These are phyloP conservation scores for Synergus gifuensis DNA, from an alignment of 2,888 invertebrate genomes.

Conservation along the genomic window DNA sequence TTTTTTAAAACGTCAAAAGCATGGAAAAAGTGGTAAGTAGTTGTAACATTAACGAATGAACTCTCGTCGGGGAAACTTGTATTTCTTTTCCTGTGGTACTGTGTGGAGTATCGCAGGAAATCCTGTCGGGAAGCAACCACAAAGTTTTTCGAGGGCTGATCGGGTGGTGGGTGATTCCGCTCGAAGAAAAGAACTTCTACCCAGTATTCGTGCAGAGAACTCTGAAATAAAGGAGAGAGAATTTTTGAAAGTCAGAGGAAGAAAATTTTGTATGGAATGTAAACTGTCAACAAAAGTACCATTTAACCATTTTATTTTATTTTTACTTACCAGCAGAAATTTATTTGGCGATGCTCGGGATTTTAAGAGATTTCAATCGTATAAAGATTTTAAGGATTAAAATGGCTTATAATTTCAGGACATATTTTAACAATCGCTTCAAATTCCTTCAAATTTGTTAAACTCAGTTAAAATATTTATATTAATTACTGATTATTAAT, in stretches of 20 bases:
- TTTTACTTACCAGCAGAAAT: too few species aligned
- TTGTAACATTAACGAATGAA: conserved; percentile 17
- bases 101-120: conserved; percentile 26
- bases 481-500: too few species aligned
- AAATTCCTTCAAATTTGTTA: too few species aligned
- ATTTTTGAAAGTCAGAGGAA: not conserved
- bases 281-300: not conserved
- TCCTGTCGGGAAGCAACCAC: conserved; percentile 38
- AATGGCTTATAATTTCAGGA: too few species aligned
- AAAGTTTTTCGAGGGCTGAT: conserved; percentile 38
- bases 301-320: too few species aligned
- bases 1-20: not conserved
- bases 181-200: conserved; percentile 29
- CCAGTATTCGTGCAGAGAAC: not conserved
- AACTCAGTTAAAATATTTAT: too few species aligned
- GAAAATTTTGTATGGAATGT: not conserved
- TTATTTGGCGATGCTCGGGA: too few species aligned
- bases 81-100: conserved; percentile 10
- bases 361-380: too few species aligned
- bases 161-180: conserved; percentile 14
- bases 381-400: too few species aligned
- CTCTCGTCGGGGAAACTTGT: conserved; percentile 15
- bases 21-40: not conserved
- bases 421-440: too few species aligned
- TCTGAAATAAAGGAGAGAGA: not conserved